Conservation (phyloP, 1,140 invertebrate species). For the Potamilus streckersoni region DNA sequence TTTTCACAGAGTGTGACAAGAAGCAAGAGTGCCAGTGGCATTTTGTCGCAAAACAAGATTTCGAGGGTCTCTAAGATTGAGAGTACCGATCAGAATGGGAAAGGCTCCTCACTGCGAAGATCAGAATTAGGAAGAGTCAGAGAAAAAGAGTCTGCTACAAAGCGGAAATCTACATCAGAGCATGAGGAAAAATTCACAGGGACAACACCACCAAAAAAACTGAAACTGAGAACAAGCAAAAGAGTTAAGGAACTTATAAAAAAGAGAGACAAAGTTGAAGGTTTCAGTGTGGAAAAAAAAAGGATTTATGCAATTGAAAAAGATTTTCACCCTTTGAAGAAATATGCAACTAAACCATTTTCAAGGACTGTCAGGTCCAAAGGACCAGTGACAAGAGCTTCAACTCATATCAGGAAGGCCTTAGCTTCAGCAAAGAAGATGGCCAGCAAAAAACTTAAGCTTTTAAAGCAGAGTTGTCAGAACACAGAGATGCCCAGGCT, state of each 20-base stretch:
- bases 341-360: conserved; percentile 1
- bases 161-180: too few species aligned
- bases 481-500: not conserved
- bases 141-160: too few species aligned
- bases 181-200: too few species aligned
- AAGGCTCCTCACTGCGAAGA: too few species aligned
- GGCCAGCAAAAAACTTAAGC: conserved; percentile 29
- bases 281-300: not conserved
- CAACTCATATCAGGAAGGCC: conserved; percentile 19
- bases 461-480: conserved; percentile 4
- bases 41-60: too few species aligned
- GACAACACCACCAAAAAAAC: conserved; percentile 11
- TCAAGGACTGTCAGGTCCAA: conserved; percentile 23
- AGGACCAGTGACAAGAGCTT: conserved; percentile 22
- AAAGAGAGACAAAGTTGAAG: conserved; percentile 2
- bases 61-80: too few species aligned
- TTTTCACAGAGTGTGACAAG: too few species aligned
- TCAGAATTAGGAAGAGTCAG: too few species aligned
- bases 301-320: conserved; percentile 6
- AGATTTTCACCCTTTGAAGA: conserved; percentile 21
- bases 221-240: conserved; percentile 4
- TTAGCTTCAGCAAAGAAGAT: conserved; percentile 24
- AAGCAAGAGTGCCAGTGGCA: too few species aligned
- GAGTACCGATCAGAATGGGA: too few species aligned
- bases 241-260: conserved; percentile 1